These are phyloP conservation scores for Amyelois transitella DNA, from an alignment of 1,140 invertebrate species.

Conservation along the genomic window DNA sequence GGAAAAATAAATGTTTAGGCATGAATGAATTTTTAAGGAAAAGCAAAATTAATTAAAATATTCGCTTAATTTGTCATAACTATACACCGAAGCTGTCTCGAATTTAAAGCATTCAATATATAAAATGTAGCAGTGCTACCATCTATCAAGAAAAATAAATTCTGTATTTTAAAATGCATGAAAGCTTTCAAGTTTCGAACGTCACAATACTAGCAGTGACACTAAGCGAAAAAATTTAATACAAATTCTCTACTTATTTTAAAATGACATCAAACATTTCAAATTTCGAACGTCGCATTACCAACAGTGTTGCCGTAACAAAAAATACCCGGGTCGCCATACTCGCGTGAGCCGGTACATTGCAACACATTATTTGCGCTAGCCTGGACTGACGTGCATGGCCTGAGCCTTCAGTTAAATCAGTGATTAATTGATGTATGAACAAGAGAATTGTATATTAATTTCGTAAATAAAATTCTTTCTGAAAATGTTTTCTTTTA, in stretches of 20 bases:
- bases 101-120: no score
- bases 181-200: not conserved
- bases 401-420: constrained; percentile 30
- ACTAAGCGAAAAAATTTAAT: constrained; percentile 18
- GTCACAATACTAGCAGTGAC: constrained; percentile 20
- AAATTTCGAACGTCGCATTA: constrained; percentile 6
- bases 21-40: no score
- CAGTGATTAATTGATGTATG: constrained; percentile 54
- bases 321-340: constrained; percentile 17
- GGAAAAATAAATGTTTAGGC: no score
- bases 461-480: constrained; percentile 72
- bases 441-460: constrained; percentile 70
- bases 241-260: not conserved
- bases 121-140: no score
- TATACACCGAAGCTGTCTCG: no score
- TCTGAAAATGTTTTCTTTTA: constrained; percentile 36
- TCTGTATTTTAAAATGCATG: not conserved
- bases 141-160: no score
- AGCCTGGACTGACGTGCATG: constrained; percentile 33
- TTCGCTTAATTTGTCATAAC: no score
- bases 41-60: no score
- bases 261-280: no score
- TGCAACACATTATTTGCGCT: not conserved
- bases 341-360: not conserved
- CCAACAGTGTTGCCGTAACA: constrained; percentile 22